Percentiles rank a stretch among this genome's conserved stretches.
phyloP scores from a whole-genome alignment of 2,797 vertebrate genomes.

The Characodon lateralis region DNA sequence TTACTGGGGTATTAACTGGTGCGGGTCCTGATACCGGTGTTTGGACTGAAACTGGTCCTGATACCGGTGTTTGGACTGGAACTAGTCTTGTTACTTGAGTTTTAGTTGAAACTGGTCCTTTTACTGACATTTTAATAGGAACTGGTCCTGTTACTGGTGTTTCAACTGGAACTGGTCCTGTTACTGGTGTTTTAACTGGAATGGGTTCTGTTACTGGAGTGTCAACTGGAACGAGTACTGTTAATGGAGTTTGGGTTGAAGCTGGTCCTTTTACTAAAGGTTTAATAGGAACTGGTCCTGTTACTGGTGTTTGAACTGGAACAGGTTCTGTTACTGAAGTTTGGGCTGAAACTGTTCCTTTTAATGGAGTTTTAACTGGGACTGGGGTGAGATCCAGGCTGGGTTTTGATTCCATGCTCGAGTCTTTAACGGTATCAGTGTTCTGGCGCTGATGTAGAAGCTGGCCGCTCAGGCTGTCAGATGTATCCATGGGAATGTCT shows the following conservation, averaged over 20 bases:
- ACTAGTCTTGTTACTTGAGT: background rate
- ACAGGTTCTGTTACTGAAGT: background rate
- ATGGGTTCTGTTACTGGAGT: background rate
- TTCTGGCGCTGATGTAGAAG: conserved; percentile 25
- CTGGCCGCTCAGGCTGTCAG: conserved; percentile 31
- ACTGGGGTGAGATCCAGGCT: background rate
- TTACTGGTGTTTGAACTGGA: background rate
- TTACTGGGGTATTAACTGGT: background rate
- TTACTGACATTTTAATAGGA: background rate
- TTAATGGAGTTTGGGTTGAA: background rate
- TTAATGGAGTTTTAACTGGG: background rate
- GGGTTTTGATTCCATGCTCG: conserved; percentile 21
- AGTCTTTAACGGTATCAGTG: background rate
- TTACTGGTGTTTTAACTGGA: no score
- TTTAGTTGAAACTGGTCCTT: background rate
- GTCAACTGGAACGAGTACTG: background rate
- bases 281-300: conserved; percentile 11
- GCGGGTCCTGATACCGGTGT: background rate
- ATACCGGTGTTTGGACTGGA: background rate
- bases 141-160: no score
- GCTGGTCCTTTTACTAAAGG: background rate
- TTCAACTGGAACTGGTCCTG: background rate
- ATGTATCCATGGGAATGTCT: conserved; percentile 50
- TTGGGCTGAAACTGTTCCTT: conserved; percentile 18
- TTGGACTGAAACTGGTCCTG: background rate